A percentile compares a stretch with the other conserved stretches of the same genome.
Conservation (phyloP, 2,888 invertebrate species). For the Caenorhabditis zanzibari region DNA sequence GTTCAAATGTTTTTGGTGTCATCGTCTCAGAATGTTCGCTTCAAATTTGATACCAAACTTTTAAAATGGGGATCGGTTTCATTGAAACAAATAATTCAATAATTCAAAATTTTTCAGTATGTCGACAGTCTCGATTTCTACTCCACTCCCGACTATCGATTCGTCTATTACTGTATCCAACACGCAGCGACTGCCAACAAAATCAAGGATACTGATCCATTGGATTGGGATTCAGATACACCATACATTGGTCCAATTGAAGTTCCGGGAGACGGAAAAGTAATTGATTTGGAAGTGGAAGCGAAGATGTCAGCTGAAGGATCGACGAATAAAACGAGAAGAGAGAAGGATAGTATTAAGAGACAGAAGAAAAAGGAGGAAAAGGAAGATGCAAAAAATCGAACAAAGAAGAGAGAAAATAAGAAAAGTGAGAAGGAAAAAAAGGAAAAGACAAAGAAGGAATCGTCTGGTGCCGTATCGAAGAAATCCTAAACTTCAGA, state of each 20-base stretch:
- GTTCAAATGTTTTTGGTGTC: too few relatives aligned
- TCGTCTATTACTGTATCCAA: constrained; percentile 71
- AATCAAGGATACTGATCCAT: constrained; percentile 70
- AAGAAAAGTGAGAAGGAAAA: constrained; percentile 11
- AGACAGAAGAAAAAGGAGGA: constrained; percentile 3
- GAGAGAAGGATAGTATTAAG: constrained; percentile 19
- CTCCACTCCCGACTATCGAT: constrained; percentile 76
- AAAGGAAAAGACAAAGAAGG: constrained; percentile 31
- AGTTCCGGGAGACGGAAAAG: constrained; percentile 68
- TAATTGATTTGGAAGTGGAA: constrained; percentile 64
- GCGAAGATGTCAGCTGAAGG: constrained; percentile 31
- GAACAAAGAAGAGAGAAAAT: neutral
- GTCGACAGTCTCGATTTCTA: constrained; percentile 75
- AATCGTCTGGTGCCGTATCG: constrained; percentile 2
- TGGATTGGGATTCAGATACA: constrained; percentile 74
- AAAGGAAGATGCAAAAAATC: constrained; percentile 16
- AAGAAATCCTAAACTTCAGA: neutral
- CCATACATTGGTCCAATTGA: constrained; percentile 71
- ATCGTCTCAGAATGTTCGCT: too few relatives aligned
- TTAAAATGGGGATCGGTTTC: too few relatives aligned
- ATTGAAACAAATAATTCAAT: too few relatives aligned
- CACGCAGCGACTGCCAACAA: constrained; percentile 71
- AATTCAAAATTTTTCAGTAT: constrained; percentile 70
- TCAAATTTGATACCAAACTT: too few relatives aligned
- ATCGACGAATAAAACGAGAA: constrained; percentile 31